These are phyloP conservation scores for Steromphala cineraria DNA, from an alignment of 2,888 invertebrate species.

Conservation along the genomic window DNA sequence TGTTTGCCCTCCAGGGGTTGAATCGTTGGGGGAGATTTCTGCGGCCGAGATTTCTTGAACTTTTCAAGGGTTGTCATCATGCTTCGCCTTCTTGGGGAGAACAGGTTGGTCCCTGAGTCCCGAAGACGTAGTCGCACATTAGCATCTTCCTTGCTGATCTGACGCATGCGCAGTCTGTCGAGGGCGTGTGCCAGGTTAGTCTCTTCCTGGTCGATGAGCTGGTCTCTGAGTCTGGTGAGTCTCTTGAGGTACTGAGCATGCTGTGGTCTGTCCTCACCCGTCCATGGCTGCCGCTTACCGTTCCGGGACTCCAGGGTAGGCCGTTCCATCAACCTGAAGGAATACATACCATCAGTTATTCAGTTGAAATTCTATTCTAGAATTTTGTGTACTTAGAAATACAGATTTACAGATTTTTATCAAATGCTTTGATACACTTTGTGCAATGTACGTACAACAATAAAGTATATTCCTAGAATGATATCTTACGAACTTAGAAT, in stretches of 20 bases:
- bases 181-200: conserved; percentile 58
- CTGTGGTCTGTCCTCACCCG: conserved; percentile 46
- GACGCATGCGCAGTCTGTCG: conserved; percentile 56
- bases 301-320: conserved; percentile 46
- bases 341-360: too few species aligned
- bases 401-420: too few species aligned
- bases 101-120: not conserved
- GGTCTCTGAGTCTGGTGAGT: conserved; percentile 58
- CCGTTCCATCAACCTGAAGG: conserved; percentile 56
- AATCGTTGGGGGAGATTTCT: conserved; percentile 49
- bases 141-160: conserved; percentile 35
- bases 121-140: not conserved
- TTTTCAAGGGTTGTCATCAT: conserved; percentile 58
- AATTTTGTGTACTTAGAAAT: too few species aligned
- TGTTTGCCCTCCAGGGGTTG: conserved; percentile 60
- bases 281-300: conserved; percentile 48
- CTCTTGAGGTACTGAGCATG: conserved; percentile 61
- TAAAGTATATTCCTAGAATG: too few species aligned
- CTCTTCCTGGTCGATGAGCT: conserved; percentile 61
- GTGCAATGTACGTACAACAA: too few species aligned
- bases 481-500: too few species aligned
- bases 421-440: too few species aligned
- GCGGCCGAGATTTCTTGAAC: conserved; percentile 59
- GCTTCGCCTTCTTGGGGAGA: conserved; percentile 6
- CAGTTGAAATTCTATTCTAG: too few species aligned